phyloP scores from a whole-genome alignment of 2,113 vertebrate genomes.

The Chunga burmeisteri region DNA sequence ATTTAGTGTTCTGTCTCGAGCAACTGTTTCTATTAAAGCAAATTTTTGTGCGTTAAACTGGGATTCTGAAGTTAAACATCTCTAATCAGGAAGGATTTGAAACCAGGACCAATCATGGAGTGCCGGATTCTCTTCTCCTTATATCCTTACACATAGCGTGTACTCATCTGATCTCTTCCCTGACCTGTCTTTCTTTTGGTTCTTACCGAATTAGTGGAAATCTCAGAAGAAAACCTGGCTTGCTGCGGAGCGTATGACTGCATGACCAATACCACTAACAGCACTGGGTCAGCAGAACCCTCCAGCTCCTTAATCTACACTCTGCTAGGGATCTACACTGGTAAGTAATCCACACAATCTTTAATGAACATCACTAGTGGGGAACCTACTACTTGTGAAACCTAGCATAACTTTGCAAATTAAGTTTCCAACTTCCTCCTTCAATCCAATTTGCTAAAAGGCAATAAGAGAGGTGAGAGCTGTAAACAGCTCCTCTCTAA shows the following conservation, averaged over 20 bases:
- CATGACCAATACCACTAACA: conserved; percentile 35
- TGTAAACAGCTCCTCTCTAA: neutral
- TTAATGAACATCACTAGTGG: neutral
- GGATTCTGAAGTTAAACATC: neutral
- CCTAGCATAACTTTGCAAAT: neutral
- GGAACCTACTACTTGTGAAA: neutral
- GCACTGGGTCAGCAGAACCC: conserved; percentile 46
- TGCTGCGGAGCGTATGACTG: conserved; percentile 86
- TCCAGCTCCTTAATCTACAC: conserved; percentile 77
- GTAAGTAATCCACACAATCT: conserved; percentile 60
- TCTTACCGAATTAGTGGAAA: conserved; percentile 52
- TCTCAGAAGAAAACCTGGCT: conserved; percentile 73
- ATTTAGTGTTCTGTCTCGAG: neutral
- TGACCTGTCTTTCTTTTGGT: neutral
- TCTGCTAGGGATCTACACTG: conserved; percentile 88
- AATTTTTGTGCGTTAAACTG: neutral
- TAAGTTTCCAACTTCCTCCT: neutral
- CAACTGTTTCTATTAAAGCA: neutral
- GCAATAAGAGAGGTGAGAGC: neutral
- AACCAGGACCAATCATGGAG: neutral
- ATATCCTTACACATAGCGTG: neutral
- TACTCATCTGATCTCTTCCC: neutral
- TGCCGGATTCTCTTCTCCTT: neutral
- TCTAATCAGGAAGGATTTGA: neutral
- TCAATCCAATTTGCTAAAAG: neutral